Evolutionary conservation across 1,140 invertebrate species (phyloP), one percentile per base, ranked within the genome.

Genomic region (Tetragnatha versicolor): DNA sequence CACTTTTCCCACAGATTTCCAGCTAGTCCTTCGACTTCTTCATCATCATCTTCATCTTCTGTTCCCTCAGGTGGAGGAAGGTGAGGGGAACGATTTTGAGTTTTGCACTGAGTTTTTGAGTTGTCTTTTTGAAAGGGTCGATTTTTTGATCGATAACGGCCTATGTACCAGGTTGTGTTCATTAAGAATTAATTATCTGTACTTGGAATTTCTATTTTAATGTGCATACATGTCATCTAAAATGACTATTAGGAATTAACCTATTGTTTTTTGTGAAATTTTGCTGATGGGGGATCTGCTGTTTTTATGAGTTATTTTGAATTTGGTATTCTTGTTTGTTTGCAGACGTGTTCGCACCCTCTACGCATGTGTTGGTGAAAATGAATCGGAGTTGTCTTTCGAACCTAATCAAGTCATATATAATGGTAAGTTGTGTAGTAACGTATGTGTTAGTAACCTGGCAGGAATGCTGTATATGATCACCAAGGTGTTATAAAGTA

Each of bases 371-470:
- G 89, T 96, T 81, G 97, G 95, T 66, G 97, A 98, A 88, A 96
- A 95, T 87, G 94, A 96, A 85, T 93, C 95, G 77, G 97, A 99
- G 88, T 88, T 99, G 79, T 98, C 96, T 45, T 98, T 99, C 89
- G 95, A 98, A 89, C 95, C 96, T 80, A 98, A 98, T 90, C 93
- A 97, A 90, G 96, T 98, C 82, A 97, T 99, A 82, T 94, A 93
- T 77, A 95, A 98, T 90, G 96, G 95, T 97, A 89, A 89, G 61
- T n/a, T n/a, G n/a, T n/a, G n/a, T n/a, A n/a, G n/a, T n/a, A n/a
- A n/a, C n/a, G n/a, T n/a, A n/a, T n/a, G n/a, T n/a, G n/a, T n/a
- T n/a, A n/a, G n/a, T n/a, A n/a, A n/a, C n/a, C n/a, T n/a, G n/a
- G n/a, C n/a, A n/a, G n/a, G n/a, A n/a, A n/a, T n/a, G n/a, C n/a